Base-by-base conservation (phyloP, 2,113 vertebrate species). In the Ceratotherium simum region DNA sequence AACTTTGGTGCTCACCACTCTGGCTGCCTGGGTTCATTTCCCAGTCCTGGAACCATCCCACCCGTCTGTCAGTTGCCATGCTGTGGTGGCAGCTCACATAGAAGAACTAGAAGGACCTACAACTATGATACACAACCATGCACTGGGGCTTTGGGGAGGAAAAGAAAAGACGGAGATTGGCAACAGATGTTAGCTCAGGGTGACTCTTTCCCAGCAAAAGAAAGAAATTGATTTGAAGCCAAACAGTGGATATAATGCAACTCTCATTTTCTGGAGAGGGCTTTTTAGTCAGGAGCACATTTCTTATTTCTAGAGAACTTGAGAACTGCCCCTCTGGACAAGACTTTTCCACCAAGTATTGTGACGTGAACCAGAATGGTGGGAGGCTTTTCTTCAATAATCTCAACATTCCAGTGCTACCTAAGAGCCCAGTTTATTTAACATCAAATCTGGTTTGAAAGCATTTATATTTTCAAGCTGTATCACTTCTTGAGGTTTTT, bases 401-500 rank as follows among this genome's bases (percentile, higher is more conserved):
- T 69, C 58, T 90, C 56, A 62, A 76, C 80, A 67, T 90, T 29
- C 5, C 48, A 84, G 11, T 46, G 58, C 95, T 88, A 39, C 33
- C n/a, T 56, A 96, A 80, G 2, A 56, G 29, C 33, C 62, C 29
- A n/a, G 39, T 83, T 83, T 92, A 90, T 64, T 96, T 88, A 70
- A 81, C 39, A 81, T 84, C 62, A 92, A 78, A 85, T 73, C 29
- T 95, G n/a, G 3, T 73, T 94, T 76, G 72, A 91, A 78, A 94
- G 46, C 82, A 84, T 80, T 58, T 72, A 33, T 62, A 65, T 78
- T 97, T 70, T 64, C 58, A 95, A 84, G 75, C 21, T 72, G 23
- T 54, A 69, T 69, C 84, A 73, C 25, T 94, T 92, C 72, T 85
- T 73, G 10, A 83, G 20, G 27, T 92, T 86, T 93, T 78, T 9